Conservation (phyloP, 1,140 invertebrate genomes). For the Panagrolaimus sp. region DNA sequence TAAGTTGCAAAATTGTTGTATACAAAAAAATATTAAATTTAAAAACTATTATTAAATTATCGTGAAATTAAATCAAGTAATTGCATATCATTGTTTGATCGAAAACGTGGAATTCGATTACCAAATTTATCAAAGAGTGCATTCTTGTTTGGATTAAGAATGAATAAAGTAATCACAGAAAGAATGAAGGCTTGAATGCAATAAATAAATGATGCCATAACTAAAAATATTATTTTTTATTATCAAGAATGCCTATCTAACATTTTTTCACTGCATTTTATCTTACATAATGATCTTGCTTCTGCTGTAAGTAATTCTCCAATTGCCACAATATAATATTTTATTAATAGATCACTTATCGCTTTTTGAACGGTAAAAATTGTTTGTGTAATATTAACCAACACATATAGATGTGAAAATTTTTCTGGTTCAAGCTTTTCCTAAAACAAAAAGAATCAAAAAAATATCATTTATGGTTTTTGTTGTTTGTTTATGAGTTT, state of each 20-base stretch:
- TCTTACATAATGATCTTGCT: slow-evolving; percentile 2
- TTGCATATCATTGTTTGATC: background rate
- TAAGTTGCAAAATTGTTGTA: no score
- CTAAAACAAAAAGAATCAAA: background rate
- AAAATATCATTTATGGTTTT: no score
- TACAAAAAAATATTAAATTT: no score
- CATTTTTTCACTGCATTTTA: background rate
- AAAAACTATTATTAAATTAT: no score
- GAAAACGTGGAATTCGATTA: background rate
- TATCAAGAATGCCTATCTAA: background rate
- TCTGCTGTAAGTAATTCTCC: background rate
- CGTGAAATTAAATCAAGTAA: background rate
- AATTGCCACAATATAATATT: background rate
- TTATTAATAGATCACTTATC: background rate
- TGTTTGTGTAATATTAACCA: background rate
- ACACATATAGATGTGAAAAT: background rate
- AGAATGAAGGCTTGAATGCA: background rate
- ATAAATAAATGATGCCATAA: slow-evolving; percentile 1
- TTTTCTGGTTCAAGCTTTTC: background rate
- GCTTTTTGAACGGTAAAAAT: slow-evolving; percentile 1
- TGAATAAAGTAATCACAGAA: background rate
- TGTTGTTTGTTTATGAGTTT: no score
- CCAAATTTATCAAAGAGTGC: background rate
- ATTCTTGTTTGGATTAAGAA: slow-evolving; percentile 4
- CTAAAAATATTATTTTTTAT: background rate